Evolutionary conservation across 2,888 invertebrate genomes (phyloP).

Genomic region (Ametastegia equiseti): DNA sequence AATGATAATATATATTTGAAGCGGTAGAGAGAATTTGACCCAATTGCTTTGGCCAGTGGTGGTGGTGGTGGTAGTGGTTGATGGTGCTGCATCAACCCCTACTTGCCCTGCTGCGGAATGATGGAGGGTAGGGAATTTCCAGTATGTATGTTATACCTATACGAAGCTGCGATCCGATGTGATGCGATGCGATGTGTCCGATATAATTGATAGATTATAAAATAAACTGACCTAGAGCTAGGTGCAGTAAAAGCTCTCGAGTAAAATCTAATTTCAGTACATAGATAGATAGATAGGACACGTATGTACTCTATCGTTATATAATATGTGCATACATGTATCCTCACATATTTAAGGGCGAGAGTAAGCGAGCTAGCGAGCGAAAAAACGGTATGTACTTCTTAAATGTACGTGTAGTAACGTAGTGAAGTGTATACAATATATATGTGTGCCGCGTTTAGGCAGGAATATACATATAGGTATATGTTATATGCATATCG

Average conservation of each 20-base stretch:
- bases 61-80: neutral
- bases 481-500: neutral
- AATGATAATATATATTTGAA: no score
- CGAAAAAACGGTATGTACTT: neutral
- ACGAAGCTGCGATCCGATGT: neutral
- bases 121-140: neutral
- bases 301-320: neutral
- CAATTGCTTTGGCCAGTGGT: neutral
- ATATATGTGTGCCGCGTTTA: no score
- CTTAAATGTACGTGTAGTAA: no score
- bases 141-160: no score
- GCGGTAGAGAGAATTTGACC: neutral
- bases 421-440: no score
- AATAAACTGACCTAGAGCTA: no score
- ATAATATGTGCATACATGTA: neutral
- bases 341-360: no score
- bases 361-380: neutral
- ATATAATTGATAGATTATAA: slow-evolving; percentile 11
- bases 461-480: neutral
- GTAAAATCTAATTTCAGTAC: neutral
- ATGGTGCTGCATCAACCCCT: neutral
- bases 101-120: neutral
- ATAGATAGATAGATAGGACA: no score
- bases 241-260: neutral
- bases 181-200: no score